Conservation (phyloP, 1,140 invertebrate genomes). For the Drosophila fuyamai region DNA sequence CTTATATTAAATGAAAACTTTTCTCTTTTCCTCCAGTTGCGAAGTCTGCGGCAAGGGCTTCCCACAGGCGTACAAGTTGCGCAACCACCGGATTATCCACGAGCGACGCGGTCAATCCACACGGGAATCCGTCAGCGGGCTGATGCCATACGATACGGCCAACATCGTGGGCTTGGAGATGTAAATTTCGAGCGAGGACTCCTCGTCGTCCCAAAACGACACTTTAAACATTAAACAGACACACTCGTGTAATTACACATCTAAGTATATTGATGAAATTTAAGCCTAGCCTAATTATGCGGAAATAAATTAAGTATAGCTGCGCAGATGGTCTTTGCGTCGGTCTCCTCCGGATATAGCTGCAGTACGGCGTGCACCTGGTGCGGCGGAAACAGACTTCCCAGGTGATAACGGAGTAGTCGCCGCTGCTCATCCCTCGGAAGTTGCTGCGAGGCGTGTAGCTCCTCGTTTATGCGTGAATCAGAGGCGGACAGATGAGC, state of each 20-base stretch:
- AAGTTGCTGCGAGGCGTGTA: constrained; percentile 84
- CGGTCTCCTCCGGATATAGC: constrained; percentile 93
- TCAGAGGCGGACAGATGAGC: constrained; percentile 86
- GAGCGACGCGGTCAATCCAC: constrained; percentile 40
- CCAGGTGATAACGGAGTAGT: constrained; percentile 92
- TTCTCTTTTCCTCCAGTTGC: constrained; percentile 39
- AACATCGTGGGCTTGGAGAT: constrained; percentile 61
- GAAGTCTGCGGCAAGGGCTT: constrained; percentile 82
- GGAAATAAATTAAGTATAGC: constrained; percentile 92
- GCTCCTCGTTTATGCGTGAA: constrained; percentile 87
- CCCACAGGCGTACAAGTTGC: constrained; percentile 74
- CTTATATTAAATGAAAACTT: background rate
- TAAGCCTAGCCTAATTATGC: constrained; percentile 75
- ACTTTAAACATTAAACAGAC: constrained; percentile 26
- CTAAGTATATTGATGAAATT: constrained; percentile 69
- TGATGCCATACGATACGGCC: constrained; percentile 50
- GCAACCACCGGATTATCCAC: constrained; percentile 73
- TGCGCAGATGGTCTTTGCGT: constrained; percentile 95
- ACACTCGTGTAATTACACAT: constrained; percentile 42
- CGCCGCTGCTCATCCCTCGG: constrained; percentile 89
- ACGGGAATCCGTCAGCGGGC: constrained; percentile 29
- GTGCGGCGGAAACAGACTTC: constrained; percentile 94
- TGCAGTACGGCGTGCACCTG: constrained; percentile 94
- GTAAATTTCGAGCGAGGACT: constrained; percentile 23
- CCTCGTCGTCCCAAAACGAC: constrained; percentile 6